Evolutionary conservation across 2,888 invertebrate species (phyloP).

Genomic region (Crocallis elinguaria): DNA sequence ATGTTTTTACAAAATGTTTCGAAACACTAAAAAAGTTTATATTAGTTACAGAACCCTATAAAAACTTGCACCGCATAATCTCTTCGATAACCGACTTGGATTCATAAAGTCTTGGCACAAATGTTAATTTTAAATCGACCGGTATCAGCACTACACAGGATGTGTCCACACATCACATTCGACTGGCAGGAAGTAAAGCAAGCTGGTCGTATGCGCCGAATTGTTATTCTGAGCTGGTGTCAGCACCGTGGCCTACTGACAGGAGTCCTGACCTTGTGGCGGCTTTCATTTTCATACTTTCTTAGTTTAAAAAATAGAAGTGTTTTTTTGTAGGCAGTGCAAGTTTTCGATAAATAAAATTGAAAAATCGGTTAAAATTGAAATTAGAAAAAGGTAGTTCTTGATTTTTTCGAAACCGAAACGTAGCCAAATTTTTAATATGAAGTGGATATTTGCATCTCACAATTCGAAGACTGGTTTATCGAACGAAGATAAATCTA

Average conservation of each 20-base stretch:
- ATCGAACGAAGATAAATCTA: too few species aligned
- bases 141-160: slow-evolving; percentile 19
- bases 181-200: slow-evolving; percentile 46
- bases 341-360: not conserved
- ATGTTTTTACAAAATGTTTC: not conserved
- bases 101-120: not conserved
- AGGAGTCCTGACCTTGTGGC: slow-evolving; percentile 66
- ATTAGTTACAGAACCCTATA: too few species aligned
- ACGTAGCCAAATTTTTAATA: too few species aligned
- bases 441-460: too few species aligned
- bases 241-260: slow-evolving; percentile 66
- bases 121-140: not conserved
- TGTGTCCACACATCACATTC: slow-evolving; percentile 31
- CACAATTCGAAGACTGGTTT: too few species aligned
- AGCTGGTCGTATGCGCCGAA: slow-evolving; percentile 41
- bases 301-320: slow-evolving; percentile 24
- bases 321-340: not conserved
- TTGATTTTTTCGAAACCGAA: too few species aligned
- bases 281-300: slow-evolving; percentile 36
- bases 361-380: slow-evolving; percentile 1
- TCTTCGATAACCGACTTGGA: not conserved
- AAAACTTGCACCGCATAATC: too few species aligned
- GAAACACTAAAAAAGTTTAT: too few species aligned
- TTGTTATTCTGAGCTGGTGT: slow-evolving; percentile 64
- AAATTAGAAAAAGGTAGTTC: too few species aligned